Evolutionary conservation across 2,797 vertebrate species (phyloP).

Genomic region (Caiman crocodilus): DNA sequence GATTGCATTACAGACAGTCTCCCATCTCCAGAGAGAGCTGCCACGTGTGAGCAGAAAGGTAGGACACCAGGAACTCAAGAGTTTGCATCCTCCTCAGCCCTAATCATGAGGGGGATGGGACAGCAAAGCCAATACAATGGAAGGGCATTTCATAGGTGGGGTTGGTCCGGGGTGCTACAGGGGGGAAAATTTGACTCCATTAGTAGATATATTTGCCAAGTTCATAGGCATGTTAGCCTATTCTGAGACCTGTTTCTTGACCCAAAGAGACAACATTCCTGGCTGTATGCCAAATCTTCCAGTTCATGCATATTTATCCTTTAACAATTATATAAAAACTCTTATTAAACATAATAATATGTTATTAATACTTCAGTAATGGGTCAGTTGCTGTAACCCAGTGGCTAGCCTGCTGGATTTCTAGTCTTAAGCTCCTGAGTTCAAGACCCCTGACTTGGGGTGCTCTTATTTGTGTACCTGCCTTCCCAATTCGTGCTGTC

Average conservation of each 20-base stretch:
- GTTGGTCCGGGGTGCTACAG: neutral
- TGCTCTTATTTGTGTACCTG: too few relatives aligned
- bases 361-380: too few relatives aligned
- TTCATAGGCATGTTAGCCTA: neutral
- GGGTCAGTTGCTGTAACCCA: too few relatives aligned
- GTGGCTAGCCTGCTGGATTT: too few relatives aligned
- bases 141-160: neutral
- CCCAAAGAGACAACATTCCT: neutral
- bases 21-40: neutral
- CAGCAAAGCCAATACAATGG: neutral
- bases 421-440: too few relatives aligned
- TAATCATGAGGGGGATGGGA: neutral
- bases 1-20: constrained; percentile 2
- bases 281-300: neutral
- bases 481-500: too few relatives aligned
- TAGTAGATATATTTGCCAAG: neutral
- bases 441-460: too few relatives aligned
- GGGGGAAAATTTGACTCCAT: neutral
- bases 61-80: neutral
- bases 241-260: rapidly evolving
- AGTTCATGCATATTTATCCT: neutral
- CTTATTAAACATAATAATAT: too few relatives aligned
- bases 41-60: neutral
- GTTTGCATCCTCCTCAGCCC: neutral
- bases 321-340: too few relatives aligned